These are phyloP conservation scores for Arvicola amphibius DNA, from an alignment of 2,797 vertebrate species.

Conservation along the genomic window DNA sequence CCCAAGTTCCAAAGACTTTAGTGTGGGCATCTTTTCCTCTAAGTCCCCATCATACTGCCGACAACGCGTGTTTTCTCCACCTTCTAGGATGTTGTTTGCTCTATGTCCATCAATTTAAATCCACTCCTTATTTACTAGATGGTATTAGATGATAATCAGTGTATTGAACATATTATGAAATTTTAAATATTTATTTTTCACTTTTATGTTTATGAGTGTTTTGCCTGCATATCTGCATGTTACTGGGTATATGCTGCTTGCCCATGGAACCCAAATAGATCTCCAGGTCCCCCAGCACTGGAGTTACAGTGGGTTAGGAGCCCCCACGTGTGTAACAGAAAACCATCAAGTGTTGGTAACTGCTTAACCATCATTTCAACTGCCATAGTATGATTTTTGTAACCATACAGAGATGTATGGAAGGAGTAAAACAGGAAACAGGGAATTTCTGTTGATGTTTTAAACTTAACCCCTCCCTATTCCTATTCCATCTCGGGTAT, in stretches of 20 bases:
- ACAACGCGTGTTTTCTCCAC: background rate
- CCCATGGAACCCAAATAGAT: background rate
- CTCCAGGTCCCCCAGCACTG: background rate
- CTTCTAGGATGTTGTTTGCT: background rate
- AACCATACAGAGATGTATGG: background rate
- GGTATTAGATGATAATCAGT: background rate
- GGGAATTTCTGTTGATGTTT: background rate
- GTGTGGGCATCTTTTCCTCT: background rate
- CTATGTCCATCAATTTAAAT: background rate
- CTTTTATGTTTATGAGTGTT: background rate
- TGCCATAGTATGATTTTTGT: background rate
- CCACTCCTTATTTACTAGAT: background rate
- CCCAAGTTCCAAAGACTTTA: background rate
- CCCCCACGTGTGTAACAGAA: background rate
- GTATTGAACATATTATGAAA: background rate
- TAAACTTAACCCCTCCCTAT: background rate
- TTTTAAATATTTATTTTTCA: background rate
- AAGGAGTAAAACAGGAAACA: accelerated
- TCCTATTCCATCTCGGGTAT: background rate
- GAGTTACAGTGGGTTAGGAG: background rate
- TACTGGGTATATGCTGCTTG: background rate
- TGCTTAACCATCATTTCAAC: background rate
- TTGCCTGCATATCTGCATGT: background rate
- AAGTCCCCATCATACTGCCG: background rate
- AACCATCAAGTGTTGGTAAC: background rate